A percentile compares a stretch with the other conserved stretches of the same genome.
Conservation (phyloP, 2,113 vertebrate genomes). For the Phylloscopus whistleri region DNA sequence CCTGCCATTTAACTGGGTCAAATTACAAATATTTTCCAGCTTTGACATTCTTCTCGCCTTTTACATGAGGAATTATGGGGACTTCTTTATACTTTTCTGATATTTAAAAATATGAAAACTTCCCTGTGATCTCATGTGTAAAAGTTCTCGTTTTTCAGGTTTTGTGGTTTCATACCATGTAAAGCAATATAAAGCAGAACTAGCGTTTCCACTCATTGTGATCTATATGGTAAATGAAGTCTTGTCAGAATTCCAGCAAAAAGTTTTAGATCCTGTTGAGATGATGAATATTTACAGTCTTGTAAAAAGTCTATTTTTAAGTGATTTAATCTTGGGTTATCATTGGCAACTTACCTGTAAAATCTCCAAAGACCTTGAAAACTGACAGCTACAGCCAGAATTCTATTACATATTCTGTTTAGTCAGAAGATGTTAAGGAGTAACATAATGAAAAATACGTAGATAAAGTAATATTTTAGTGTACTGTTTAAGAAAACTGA, state of each 20-base stretch:
- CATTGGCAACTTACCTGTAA: background rate
- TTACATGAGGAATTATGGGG: background rate
- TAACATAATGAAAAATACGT: background rate
- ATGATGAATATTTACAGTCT: background rate
- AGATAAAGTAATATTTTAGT: constrained; percentile 21
- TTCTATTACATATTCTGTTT: background rate
- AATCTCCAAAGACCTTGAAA: constrained; percentile 12
- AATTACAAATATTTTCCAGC: background rate
- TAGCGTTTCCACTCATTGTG: background rate
- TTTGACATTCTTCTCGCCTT: background rate
- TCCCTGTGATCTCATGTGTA: background rate
- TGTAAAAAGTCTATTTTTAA: background rate
- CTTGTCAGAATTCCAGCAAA: background rate
- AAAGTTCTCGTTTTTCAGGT: background rate
- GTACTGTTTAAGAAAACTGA: constrained; percentile 16
- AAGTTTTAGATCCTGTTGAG: background rate
- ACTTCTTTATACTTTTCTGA: background rate
- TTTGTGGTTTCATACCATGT: background rate
- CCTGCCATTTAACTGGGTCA: background rate
- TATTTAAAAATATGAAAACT: background rate
- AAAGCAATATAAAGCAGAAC: background rate
- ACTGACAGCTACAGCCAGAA: background rate
- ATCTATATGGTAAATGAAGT: background rate
- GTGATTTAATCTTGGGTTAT: background rate
- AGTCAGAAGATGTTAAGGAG: background rate